Conservation (phyloP, 2,797 vertebrate genomes). For the Sebastes steindachneri region DNA sequence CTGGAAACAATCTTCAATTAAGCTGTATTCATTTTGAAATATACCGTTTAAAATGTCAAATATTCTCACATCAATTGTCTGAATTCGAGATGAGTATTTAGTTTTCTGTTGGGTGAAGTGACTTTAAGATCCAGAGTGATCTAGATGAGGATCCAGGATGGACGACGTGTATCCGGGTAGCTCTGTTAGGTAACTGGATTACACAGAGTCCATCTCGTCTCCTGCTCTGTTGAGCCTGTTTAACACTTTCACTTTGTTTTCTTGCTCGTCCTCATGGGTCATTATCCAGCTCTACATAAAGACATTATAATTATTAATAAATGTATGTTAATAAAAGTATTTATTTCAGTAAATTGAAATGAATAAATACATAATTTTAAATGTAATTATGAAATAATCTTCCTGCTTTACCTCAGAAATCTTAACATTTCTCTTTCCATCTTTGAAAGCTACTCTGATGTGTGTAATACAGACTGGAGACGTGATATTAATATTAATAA, state of each 20-base stretch:
- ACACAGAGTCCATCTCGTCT: slow-evolving; percentile 18
- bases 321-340: no score
- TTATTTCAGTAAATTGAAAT: no score
- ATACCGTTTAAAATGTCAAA: accelerated
- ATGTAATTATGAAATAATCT: neutral
- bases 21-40: neutral
- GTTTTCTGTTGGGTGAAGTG: neutral
- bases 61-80: neutral
- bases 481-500: neutral
- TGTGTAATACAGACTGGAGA: neutral
- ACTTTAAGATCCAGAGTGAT: slow-evolving; percentile 15
- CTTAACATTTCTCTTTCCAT: neutral
- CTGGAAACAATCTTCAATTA: neutral
- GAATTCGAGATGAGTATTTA: neutral
- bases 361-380: no score
- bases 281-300: neutral
- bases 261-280: neutral
- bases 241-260: slow-evolving; percentile 37
- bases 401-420: neutral
- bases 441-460: neutral
- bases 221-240: slow-evolving; percentile 23
- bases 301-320: no score
- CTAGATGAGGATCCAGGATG: slow-evolving; percentile 16
- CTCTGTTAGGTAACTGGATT: slow-evolving; percentile 69
- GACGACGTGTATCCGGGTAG: neutral